A percentile compares a stretch with the other conserved stretches of the same genome.
Evolutionary conservation across 2,797 vertebrate genomes (phyloP).

Genomic region (Lithobates sylvaticus): DNA sequence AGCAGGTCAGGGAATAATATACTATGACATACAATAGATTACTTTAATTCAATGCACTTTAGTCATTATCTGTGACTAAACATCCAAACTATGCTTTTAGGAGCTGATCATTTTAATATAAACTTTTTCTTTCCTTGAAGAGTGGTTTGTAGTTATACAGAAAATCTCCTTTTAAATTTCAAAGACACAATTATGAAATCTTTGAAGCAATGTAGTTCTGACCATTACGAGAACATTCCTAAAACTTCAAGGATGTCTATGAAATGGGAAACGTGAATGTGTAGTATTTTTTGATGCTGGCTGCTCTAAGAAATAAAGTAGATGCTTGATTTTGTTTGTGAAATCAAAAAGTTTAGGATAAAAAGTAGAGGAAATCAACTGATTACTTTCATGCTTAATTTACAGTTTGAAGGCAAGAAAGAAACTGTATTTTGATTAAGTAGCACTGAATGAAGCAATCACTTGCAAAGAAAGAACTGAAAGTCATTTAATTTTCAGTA

Average conservation of each 20-base stretch:
- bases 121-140: constrained; percentile 1
- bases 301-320: neutral
- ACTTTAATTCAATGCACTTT: too few relatives aligned
- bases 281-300: neutral
- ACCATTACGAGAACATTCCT: neutral
- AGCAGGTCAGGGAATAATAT: too few relatives aligned
- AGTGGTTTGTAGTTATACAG: neutral
- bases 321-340: neutral
- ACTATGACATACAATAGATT: too few relatives aligned
- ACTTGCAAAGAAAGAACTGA: neutral
- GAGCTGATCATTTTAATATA: neutral
- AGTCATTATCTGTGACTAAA: too few relatives aligned
- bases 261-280: neutral
- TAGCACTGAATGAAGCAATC: constrained; percentile 32
- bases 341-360: neutral
- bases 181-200: neutral
- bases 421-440: constrained; percentile 24
- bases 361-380: constrained; percentile 28
- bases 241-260: neutral
- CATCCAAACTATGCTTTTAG: too few relatives aligned
- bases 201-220: constrained; percentile 2
- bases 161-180: neutral
- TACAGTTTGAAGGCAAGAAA: neutral
- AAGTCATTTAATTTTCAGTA: too few relatives aligned
- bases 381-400: neutral